These are phyloP conservation scores for Tachyglossus aculeatus DNA, from an alignment of 2,797 vertebrate genomes.

Conservation along the genomic window DNA sequence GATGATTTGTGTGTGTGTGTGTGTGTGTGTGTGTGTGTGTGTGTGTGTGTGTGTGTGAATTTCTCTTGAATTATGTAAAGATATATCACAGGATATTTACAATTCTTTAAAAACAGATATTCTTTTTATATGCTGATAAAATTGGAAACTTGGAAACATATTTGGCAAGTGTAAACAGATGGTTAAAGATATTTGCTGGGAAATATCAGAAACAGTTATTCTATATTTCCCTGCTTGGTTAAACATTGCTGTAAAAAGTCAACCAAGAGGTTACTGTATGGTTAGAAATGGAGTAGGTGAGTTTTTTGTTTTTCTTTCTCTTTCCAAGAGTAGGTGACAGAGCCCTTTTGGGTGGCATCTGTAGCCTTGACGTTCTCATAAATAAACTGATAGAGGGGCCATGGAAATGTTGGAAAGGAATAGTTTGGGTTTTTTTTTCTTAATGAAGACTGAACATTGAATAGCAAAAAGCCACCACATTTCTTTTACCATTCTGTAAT, in stretches of 20 bases:
- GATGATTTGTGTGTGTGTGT: neutral
- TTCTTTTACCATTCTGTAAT: neutral
- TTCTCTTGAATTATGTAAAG: slow-evolving; percentile 58
- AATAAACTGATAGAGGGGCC: neutral
- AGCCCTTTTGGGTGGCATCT: accelerated
- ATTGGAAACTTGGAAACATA: slow-evolving; percentile 72
- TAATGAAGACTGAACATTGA: neutral
- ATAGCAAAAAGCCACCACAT: neutral
- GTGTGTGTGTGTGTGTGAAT: neutral
- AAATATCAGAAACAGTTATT: slow-evolving; percentile 68
- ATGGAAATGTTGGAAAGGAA: neutral
- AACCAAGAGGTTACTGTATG: neutral
- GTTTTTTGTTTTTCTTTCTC: neutral
- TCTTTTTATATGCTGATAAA: slow-evolving; percentile 75
- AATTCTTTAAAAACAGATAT: slow-evolving; percentile 58
- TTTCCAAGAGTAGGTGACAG: neutral
- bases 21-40: slow-evolving; percentile 1
- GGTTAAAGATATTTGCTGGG: slow-evolving; percentile 73
- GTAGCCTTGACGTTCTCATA: neutral
- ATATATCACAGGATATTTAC: slow-evolving; percentile 56
- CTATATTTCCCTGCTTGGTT: slow-evolving; percentile 60
- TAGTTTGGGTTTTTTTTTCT: neutral
- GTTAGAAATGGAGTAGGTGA: neutral
- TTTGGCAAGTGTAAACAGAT: slow-evolving; percentile 76
- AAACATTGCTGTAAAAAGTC: slow-evolving; percentile 50